These are phyloP conservation scores for Aphelocoma californica DNA, from an alignment of 2,797 vertebrate genomes.

Conservation along the genomic window DNA sequence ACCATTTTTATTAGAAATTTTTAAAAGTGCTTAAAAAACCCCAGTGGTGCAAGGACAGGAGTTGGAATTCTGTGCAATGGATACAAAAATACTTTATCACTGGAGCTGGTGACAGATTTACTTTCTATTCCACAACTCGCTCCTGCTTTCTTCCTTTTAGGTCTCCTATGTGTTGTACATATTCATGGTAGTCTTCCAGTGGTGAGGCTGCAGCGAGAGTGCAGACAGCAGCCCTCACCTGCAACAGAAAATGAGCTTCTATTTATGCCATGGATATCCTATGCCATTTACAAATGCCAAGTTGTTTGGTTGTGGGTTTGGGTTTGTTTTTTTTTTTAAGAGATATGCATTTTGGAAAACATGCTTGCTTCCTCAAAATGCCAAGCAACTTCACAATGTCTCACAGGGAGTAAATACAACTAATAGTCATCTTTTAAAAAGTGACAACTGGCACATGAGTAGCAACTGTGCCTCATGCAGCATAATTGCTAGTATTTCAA, in stretches of 20 bases:
- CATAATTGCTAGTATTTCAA: not conserved
- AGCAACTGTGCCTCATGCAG: not conserved
- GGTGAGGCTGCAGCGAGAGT: not conserved
- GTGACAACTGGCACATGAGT: not conserved
- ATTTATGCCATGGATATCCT: not conserved
- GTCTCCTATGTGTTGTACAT: rapidly evolving
- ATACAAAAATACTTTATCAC: not conserved
- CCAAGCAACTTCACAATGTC: not conserved
- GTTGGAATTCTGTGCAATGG: not conserved
- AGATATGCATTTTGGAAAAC: not conserved
- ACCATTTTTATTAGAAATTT: not conserved
- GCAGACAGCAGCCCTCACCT: not conserved
- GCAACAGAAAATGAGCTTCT: not conserved
- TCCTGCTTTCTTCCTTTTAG: not conserved
- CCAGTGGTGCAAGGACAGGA: not conserved
- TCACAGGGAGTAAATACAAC: not conserved
- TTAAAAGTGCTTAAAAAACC: not conserved
- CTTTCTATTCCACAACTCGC: not conserved
- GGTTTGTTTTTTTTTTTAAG: not conserved
- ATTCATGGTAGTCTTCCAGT: not conserved
- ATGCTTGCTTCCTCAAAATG: not conserved
- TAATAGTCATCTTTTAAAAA: not conserved
- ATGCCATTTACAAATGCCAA: not conserved
- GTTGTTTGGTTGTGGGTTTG: not conserved
- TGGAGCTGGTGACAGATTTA: not conserved